These are phyloP conservation scores for Catharus minimus DNA, from an alignment of 2,113 vertebrate species.

Conservation along the genomic window DNA sequence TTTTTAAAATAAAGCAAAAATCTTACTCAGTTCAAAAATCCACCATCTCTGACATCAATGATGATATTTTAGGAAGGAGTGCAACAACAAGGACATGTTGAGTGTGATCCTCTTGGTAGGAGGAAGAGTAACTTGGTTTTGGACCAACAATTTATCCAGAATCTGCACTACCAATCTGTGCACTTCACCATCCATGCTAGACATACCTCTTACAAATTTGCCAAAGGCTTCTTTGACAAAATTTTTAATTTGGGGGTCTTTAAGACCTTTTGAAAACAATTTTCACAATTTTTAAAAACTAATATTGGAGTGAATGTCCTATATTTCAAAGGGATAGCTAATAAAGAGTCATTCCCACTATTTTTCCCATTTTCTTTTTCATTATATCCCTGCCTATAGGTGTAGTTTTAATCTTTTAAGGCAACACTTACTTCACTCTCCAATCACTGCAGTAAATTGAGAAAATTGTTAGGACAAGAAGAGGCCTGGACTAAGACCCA, in stretches of 20 bases:
- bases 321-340: neutral
- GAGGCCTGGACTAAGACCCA: neutral
- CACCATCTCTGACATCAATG: neutral
- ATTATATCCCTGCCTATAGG: neutral
- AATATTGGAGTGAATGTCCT: neutral
- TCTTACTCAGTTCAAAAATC: neutral
- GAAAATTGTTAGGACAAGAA: neutral
- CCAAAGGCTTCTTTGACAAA: neutral
- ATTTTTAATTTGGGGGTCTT: neutral
- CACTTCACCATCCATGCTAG: neutral
- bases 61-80: neutral
- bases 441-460: neutral
- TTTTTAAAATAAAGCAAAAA: neutral
- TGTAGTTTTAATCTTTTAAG: neutral
- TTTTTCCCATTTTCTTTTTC: neutral
- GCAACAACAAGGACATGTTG: fast-evolving
- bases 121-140: neutral
- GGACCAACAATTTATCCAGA: neutral
- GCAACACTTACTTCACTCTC: neutral
- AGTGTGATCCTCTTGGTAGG: neutral
- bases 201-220: neutral
- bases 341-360: neutral
- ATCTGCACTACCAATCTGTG: neutral
- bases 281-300: neutral
- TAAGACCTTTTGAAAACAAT: neutral